Evolutionary conservation across 2,113 vertebrate genomes (phyloP).

Genomic region (Lophochroa leadbeateri): DNA sequence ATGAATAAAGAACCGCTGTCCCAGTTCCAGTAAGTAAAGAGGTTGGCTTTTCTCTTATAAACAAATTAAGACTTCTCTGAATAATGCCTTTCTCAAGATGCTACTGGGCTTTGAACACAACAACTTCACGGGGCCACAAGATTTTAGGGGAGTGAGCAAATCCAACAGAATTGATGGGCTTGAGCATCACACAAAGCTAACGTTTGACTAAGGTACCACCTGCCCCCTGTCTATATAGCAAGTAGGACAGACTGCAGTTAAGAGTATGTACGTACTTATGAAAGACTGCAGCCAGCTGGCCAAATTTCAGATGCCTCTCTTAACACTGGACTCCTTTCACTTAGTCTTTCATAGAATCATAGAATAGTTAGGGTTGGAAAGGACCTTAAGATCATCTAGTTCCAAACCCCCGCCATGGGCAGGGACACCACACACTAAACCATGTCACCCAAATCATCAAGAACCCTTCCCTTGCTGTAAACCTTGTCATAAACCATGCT

Average conservation of each 20-base stretch:
- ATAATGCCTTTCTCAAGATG: not conserved
- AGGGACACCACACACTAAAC: not conserved
- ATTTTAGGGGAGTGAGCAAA: not conserved
- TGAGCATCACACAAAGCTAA: not conserved
- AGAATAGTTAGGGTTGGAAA: not conserved
- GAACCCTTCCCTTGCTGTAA: not conserved
- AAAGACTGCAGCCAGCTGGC: not conserved
- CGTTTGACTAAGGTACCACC: not conserved
- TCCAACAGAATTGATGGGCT: not conserved
- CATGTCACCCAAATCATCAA: not conserved
- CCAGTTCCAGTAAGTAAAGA: not conserved
- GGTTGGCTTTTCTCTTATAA: not conserved
- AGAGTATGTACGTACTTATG: not conserved
- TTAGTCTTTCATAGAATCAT: not conserved
- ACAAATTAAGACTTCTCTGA: not conserved
- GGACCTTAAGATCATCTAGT: not conserved
- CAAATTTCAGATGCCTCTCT: not conserved
- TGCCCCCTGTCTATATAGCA: accelerated
- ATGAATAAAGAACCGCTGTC: not conserved
- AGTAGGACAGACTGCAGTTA: not conserved
- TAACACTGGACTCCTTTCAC: not conserved
- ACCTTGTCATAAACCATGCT: not conserved
- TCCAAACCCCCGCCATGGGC: not conserved
- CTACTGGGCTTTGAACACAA: not conserved
- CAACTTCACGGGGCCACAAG: not conserved